Base-by-base conservation (phyloP, 53 echinoderm and acorn worm genomes). In the Paelopatides confundens region DNA sequence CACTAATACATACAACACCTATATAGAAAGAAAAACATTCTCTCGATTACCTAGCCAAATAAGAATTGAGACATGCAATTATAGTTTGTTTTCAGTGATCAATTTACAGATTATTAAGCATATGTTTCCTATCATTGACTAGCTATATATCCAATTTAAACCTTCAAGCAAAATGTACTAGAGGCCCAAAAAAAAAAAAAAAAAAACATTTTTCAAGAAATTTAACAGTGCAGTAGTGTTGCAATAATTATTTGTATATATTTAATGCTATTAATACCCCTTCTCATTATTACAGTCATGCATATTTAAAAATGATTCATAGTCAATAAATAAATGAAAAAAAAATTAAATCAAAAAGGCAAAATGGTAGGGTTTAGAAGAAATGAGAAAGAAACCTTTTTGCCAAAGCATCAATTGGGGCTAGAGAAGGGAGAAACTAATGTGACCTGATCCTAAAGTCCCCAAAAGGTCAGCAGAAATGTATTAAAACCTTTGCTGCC, bases 1-100 rank as follows among this genome's bases (percentile, higher is more conserved):
- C 79, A 79, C 53, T 79, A 79, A 27, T 79, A 79, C 79, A 79
- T 79, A 79, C 79, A 79, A 79, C 51, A 53, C 51, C 51, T 51
- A 79, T 48, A 79, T 79, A 52, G 53, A 79, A 74, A 58, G 21
- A 43, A 43, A 43, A 76, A 39, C 40, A 48, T 79, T 79, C 14
- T 58, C 58, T 58, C 2, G 58, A 58, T 58, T 58, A 58, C 21
- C 58, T 58, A 58, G 58, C 58, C 58, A 58, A 58, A 48, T 47
- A 71, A 52, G 29, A 58, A 23, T n/a, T 11, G 21, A 32, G 51
- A 54, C 79, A 79, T 79, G 79, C 79, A 79, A 39, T 79, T 79
- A n/a, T n/a, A 79, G 79, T 79, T 52, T 24, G 43, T 47, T 79
- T 53, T 50, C 48, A 33, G 28, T 79, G 74, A 74, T 79, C 33